These are phyloP conservation scores for Lates calcarifer DNA, from an alignment of 2,113 vertebrate genomes.

Conservation along the genomic window DNA sequence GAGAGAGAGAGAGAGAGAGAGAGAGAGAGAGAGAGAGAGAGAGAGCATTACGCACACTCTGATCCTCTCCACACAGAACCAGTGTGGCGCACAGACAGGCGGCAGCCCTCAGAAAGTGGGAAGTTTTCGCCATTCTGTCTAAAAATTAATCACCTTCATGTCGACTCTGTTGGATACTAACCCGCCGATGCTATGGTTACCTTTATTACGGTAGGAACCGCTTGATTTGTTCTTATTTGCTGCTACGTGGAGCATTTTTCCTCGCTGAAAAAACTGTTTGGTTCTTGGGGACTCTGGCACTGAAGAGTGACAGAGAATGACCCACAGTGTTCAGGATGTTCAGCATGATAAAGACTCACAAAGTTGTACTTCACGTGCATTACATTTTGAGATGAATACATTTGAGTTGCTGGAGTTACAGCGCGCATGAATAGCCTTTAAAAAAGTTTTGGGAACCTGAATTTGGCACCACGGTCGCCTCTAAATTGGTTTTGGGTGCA, in stretches of 20 bases:
- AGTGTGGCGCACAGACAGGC: conserved; percentile 72
- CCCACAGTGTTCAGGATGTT: background rate
- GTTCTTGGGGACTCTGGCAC: conserved; percentile 25
- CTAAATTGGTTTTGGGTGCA: background rate
- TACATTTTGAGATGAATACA: no score
- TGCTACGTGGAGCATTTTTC: background rate
- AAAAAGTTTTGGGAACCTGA: conserved; percentile 28
- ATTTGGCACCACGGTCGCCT: background rate
- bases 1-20: conserved; percentile 54
- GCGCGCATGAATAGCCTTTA: background rate
- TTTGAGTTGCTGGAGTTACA: background rate
- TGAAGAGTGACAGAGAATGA: background rate
- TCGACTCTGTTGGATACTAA: conserved; percentile 93
- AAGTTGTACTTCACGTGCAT: background rate
- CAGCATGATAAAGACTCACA: background rate
- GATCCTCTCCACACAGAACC: conserved; percentile 79
- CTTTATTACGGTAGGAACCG: conserved; percentile 94
- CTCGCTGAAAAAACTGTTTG: conserved; percentile 10
- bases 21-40: conserved; percentile 67
- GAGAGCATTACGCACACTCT: conserved; percentile 73
- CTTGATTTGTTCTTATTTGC: background rate
- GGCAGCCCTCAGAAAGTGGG: conserved; percentile 82
- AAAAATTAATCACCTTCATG: conserved; percentile 94
- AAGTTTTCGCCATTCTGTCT: conserved; percentile 88
- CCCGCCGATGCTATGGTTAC: conserved; percentile 99